Evolutionary conservation across 2,113 vertebrate genomes (phyloP).

Genomic region (Riparia riparia): DNA sequence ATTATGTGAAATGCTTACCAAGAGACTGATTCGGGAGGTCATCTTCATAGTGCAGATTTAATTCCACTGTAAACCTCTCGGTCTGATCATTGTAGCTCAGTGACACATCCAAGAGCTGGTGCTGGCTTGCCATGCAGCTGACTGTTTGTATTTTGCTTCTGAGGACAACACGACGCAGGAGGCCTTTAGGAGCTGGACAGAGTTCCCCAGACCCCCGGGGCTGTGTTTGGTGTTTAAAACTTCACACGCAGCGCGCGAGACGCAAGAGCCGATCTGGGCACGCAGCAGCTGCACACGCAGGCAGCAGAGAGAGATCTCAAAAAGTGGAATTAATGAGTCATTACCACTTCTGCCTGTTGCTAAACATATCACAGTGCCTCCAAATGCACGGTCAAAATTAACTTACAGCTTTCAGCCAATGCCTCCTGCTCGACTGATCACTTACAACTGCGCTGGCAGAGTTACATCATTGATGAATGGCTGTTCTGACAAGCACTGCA

Average conservation of each 20-base stretch:
- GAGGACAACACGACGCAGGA: background rate
- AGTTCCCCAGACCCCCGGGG: background rate
- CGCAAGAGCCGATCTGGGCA: background rate
- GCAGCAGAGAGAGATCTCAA: background rate
- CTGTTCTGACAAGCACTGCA: background rate
- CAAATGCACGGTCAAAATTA: background rate
- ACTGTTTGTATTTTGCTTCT: background rate
- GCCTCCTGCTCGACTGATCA: background rate
- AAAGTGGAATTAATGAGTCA: constrained; percentile 17
- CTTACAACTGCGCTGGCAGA: background rate
- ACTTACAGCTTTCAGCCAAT: background rate
- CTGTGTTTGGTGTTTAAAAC: background rate
- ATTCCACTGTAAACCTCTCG: background rate
- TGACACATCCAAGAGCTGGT: background rate
- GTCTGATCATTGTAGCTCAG: fast-evolving
- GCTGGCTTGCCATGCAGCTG: background rate
- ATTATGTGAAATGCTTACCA: background rate
- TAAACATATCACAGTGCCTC: background rate
- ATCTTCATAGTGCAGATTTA: fast-evolving
- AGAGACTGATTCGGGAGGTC: background rate
- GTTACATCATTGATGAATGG: background rate
- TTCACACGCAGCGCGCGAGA: fast-evolving
- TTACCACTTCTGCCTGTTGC: background rate
- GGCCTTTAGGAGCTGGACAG: background rate
- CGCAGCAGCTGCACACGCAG: background rate